Base-by-base conservation (phyloP, 2,113 vertebrate species). In the Xerus inauris region DNA sequence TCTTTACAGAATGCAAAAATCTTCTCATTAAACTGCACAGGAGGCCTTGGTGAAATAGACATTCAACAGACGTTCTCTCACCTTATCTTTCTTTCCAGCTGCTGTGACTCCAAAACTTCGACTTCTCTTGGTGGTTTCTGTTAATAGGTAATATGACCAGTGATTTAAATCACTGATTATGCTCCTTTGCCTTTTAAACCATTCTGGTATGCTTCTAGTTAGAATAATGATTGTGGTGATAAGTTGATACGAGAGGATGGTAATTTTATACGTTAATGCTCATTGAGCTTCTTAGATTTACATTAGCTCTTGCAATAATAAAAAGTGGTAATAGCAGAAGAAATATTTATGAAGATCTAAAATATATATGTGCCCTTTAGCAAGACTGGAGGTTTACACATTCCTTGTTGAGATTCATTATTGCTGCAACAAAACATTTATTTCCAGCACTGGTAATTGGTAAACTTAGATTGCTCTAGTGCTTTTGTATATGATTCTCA, bases 21-120 rank as follows among this genome's bases (percentile, higher is more conserved):
- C 95, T 97, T 96, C 14, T 80, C 87, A 73, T 71, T 45, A 96
- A 73, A 91, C 26, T 47, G 94, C 35, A 64, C 17, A 97, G 94
- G 96, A 64, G 87, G 38, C 64, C 93, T 91, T 40, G 85, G 42
- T 87, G 83, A 83, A 98, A 96, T 1, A 94, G 67, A 14, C 51
- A 97, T 94, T 89, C 64, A 32, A 86, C 22, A 35, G 35, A 26
- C 71, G 14, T 57, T 64, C 32, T 54, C 24, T 71, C 35, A 38
- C 65, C 84, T 98, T 97, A 91, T 98, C 87, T 97, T 97, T 75
- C 93, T 96, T 97, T 96, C 91, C 94, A 98, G 96, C 54, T 96
- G 87, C 87, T 98, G 65, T 89, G 92, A 98, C 95, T 79, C 93
- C 24, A 87, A 72, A 98, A 96, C 98, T 88, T 72, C 93, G 98